Evolutionary conservation across 2,888 invertebrate species (phyloP).

Genomic region (Alentia gelatinosa): DNA sequence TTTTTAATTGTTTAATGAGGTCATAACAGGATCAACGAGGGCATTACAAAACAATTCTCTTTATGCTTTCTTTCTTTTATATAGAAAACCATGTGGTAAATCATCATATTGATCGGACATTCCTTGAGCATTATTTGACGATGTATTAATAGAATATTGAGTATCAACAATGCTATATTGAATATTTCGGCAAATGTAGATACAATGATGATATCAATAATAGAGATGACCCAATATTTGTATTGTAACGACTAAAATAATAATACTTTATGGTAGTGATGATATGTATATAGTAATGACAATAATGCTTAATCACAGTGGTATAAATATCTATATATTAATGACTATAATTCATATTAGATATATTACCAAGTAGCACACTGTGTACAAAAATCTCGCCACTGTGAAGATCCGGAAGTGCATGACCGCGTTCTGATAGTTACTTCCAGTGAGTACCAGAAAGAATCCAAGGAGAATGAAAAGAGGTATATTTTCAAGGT

Average conservation of each 20-base stretch:
- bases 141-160: too few relatives aligned
- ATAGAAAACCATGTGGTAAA: too few relatives aligned
- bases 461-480: slow-evolving; percentile 29
- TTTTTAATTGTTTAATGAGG: too few relatives aligned
- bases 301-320: too few relatives aligned
- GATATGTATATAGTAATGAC: not conserved
- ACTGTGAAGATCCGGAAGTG: slow-evolving; percentile 34
- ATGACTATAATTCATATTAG: not conserved
- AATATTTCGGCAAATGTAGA: not conserved
- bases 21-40: too few relatives aligned
- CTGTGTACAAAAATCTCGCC: not conserved
- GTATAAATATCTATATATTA: not conserved
- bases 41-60: too few relatives aligned
- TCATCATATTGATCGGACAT: too few relatives aligned
- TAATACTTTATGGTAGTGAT: not conserved
- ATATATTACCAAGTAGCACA: not conserved
- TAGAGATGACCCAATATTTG: not conserved
- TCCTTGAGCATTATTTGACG: too few relatives aligned
- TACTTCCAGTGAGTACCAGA: not conserved
- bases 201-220: not conserved
- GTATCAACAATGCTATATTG: too few relatives aligned
- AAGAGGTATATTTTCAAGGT: slow-evolving; percentile 8
- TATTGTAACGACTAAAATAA: not conserved
- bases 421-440: not conserved
- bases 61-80: too few relatives aligned